Evolutionary conservation across 2,888 invertebrate species (phyloP), one percentile per base, ranked within the genome.

Genomic region (Trilocha varians): DNA sequence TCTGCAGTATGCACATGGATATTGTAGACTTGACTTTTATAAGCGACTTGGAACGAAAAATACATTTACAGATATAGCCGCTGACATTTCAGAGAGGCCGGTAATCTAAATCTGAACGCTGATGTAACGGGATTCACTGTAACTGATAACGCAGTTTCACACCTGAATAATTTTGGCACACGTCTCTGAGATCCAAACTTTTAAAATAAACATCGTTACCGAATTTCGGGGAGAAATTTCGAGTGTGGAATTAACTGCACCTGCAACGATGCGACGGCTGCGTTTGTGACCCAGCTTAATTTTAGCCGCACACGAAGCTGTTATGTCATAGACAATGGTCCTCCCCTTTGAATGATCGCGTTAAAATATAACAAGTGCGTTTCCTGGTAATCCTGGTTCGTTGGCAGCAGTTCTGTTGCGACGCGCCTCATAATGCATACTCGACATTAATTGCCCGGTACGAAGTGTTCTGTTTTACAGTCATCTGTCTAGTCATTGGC

Each of bases 281-380:
- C 72, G 66, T 58, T 53, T 62, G 48, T 55, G 55, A 52, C 64
- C 57, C 65, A 57, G 67, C 70, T 64, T 82, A 83, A 79, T 70
- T 75, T 72, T 83, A 83, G 72, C 64, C 47, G 45, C 50, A 46
- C 61, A 52, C 62, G 52, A 53, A 64, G 59, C 63, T 55, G 73
- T 80, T 82, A 80, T 82, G 80, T 82, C 82, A 83, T 64, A 56
- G 55, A 72, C 70, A 74, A 73, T 73, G 53, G 63, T 60, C 53
- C 47, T 55, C 42, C 57, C 60, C 62, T 59, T 55, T 57, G 52
- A 50, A 50, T 46, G 45, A 52, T 50, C 49, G 48, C 43, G 57
- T 54, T 55, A 45, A 53, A 57, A 53, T 58, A 46, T 40, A 51
- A 48, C 43, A 52, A 48, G 44, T 46, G 42, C 41, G 50, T 53